phyloP scores from a whole-genome alignment of 2,888 invertebrate species.

The Agrotis exclamationis region DNA sequence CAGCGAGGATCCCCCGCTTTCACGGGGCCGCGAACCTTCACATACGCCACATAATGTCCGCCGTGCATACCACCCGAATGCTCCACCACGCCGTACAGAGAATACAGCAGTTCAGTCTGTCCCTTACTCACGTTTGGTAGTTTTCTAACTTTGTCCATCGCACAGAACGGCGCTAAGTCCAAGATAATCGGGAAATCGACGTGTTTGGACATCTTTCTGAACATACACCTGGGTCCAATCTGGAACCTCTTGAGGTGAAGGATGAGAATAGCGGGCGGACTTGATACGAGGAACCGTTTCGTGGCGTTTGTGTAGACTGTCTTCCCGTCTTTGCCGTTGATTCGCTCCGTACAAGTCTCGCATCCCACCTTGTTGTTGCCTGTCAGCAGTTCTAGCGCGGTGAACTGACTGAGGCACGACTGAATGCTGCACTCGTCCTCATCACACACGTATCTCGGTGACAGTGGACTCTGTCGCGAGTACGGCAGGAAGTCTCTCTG shows the following conservation, averaged over 20 bases:
- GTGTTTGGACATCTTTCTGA: slow-evolving; percentile 96
- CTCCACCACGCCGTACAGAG: slow-evolving; percentile 98
- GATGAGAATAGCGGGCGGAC: slow-evolving; percentile 98
- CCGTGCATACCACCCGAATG: slow-evolving; percentile 98
- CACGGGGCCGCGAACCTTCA: slow-evolving; percentile 95
- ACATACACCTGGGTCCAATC: slow-evolving; percentile 93
- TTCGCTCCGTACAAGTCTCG: slow-evolving; percentile 96
- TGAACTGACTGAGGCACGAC: slow-evolving; percentile 98
- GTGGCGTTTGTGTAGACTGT: slow-evolving; percentile 95
- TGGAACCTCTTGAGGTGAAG: slow-evolving; percentile 99
- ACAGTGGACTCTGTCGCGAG: slow-evolving; percentile 88
- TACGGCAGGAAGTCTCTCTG: slow-evolving; percentile 80
- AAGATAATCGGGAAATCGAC: slow-evolving; percentile 97
- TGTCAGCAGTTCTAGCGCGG: slow-evolving; percentile 96
- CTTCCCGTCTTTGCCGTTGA: slow-evolving; percentile 93
- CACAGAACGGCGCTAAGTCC: slow-evolving; percentile 98
- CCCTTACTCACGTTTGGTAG: slow-evolving; percentile 92
- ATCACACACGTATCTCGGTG: slow-evolving; percentile 93
- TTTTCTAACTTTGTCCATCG: slow-evolving; percentile 92
- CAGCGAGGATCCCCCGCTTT: slow-evolving; percentile 93
- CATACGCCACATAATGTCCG: slow-evolving; percentile 97
- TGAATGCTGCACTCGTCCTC: slow-evolving; percentile 96
- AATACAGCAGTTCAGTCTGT: slow-evolving; percentile 94
- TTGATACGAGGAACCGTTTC: slow-evolving; percentile 96
- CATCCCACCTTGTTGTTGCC: slow-evolving; percentile 98